A percentile compares a stretch with the other conserved stretches of the same genome.
Conservation (phyloP, 2,113 vertebrate species). For the Indri indri region DNA sequence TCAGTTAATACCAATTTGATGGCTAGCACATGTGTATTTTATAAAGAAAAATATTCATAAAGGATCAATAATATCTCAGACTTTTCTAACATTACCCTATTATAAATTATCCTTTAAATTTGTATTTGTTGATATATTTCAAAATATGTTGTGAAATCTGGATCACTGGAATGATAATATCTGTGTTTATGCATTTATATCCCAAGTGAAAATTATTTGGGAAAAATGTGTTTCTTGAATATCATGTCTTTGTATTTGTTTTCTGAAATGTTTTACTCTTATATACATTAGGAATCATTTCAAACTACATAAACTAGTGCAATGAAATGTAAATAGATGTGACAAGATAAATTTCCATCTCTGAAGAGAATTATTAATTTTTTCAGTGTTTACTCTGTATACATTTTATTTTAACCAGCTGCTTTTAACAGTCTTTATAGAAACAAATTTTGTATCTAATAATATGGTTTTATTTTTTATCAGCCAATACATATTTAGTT, state of each 20-base stretch:
- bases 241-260: not conserved
- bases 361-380: constrained; percentile 53
- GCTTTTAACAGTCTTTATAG: constrained; percentile 72
- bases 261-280: not conserved
- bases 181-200: not conserved
- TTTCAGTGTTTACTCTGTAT: constrained; percentile 71
- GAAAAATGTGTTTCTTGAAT: not conserved
- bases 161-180: not conserved
- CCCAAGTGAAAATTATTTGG: not conserved
- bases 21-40: not conserved
- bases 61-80: not conserved
- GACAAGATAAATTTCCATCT: constrained; percentile 54
- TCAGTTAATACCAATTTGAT: too few species aligned
- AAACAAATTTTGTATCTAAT: constrained; percentile 66
- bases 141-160: not conserved
- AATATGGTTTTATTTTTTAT: constrained; percentile 58
- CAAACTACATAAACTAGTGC: constrained; percentile 43
- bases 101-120: not conserved
- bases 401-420: constrained; percentile 69
- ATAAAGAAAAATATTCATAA: not conserved
- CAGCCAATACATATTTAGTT: constrained; percentile 57
- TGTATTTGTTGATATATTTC: not conserved
- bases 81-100: not conserved
- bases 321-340: constrained; percentile 58
- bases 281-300: not conserved